Base-by-base conservation (phyloP, 2,888 invertebrate species). In the Campoplex nolae region DNA sequence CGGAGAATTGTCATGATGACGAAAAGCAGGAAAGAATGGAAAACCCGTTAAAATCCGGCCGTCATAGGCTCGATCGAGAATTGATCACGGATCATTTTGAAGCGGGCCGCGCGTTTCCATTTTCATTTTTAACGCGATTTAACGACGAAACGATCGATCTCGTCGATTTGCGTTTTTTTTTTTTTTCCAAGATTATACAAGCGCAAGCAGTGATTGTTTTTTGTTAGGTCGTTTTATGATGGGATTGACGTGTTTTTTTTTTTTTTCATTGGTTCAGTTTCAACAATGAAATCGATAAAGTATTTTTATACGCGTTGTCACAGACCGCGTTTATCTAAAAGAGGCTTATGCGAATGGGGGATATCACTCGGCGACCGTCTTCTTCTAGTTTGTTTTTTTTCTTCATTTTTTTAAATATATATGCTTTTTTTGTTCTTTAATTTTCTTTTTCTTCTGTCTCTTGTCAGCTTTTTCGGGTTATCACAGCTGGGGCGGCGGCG, bases 401-500 rank as follows among this genome's bases (percentile, higher is more conserved):
- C 67, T 28, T 58, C 32, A 7, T 35, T 54, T 65, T 62, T 45
- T 16, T 54, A 32, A 23, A 65, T 48, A 35, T 67, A 35, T 78
- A 35, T 78, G 35, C 16, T 75, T 38, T 75, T 38, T 62, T 51
- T 75, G n/a, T 80, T 48, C 70, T 28, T 81, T 65, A 18, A 70
- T 48, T 76, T 68, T 65, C 71, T 42, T 75, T 84, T 86, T 56
- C 71, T 82, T 88, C 89, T 89, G 88, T 91, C 88, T 91, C 89
- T 90, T 85, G 89, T 93, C 92, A 92, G 92, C 91, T 92, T 92
- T 92, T 90, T 90, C 90, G 91, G 89, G 91, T 92, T 94, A 94
- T 94, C 93, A 94, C 94, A 94, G 94, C 92, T 93, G 92, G 92
- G 93, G 92, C 92, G 91, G 91, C 91, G 90, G 90, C 90, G 90